Conservation (phyloP, 2,888 invertebrate genomes). For the Ischnura elegans region DNA sequence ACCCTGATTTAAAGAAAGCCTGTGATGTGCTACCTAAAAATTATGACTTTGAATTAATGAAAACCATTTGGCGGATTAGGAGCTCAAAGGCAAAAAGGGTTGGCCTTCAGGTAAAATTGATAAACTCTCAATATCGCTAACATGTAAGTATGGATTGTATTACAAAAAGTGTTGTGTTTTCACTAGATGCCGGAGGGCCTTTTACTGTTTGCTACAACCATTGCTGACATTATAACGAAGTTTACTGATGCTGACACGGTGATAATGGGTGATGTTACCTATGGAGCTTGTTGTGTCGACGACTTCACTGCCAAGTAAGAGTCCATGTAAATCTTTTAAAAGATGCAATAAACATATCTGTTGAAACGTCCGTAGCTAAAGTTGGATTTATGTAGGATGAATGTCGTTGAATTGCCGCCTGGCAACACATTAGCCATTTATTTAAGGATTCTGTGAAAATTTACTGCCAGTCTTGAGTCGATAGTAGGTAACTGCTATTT, state of each 20-base stretch:
- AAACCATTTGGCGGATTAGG: constrained; percentile 97
- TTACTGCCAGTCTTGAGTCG: too few species aligned
- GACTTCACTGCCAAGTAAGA: constrained; percentile 90
- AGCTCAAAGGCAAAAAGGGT: constrained; percentile 92
- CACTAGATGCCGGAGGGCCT: constrained; percentile 98
- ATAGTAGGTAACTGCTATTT: too few species aligned
- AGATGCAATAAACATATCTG: too few species aligned
- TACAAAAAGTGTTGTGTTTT: constrained; percentile 75
- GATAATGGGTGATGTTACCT: constrained; percentile 99
- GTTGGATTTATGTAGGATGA: too few species aligned
- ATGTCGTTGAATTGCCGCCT: too few species aligned
- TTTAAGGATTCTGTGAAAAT: too few species aligned
- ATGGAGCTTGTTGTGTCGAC: constrained; percentile 99
- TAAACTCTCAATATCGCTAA: too few species aligned
- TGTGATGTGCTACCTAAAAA: constrained; percentile 91
- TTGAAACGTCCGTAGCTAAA: too few species aligned
- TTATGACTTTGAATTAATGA: constrained; percentile 98
- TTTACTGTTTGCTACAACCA: constrained; percentile 93
- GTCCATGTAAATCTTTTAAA: too few species aligned
- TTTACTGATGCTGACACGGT: constrained; percentile 94
- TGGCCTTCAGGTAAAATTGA: constrained; percentile 75
- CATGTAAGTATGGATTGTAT: neutral
- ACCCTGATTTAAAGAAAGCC: constrained; percentile 86
- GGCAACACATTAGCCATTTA: too few species aligned
- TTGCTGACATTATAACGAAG: constrained; percentile 93